A percentile compares a stretch with the other conserved stretches of the same genome.
Conservation (phyloP, 2,797 vertebrate genomes). For the Siniperca scherzeri region DNA sequence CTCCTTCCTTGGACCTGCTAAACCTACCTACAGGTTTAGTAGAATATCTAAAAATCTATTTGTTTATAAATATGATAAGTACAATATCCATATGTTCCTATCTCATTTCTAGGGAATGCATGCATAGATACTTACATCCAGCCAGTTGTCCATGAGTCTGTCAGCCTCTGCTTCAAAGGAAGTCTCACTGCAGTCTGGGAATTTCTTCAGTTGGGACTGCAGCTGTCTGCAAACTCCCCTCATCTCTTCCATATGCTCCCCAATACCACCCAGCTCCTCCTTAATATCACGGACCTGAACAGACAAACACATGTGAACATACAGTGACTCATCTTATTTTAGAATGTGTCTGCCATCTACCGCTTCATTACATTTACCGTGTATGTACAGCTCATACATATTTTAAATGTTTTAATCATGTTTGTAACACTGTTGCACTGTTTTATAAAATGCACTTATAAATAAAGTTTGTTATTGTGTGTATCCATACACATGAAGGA, state of each 20-base stretch:
- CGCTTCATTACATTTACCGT: neutral
- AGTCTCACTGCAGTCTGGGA: slow-evolving; percentile 90
- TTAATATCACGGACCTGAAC: slow-evolving; percentile 89
- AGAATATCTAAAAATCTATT: neutral
- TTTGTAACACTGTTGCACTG: neutral
- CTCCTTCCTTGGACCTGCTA: accelerated
- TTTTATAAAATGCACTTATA: neutral
- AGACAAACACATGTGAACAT: slow-evolving; percentile 1
- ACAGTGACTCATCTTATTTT: neutral
- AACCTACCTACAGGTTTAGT: neutral
- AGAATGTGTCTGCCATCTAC: slow-evolving; percentile 28
- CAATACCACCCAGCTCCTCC: slow-evolving; percentile 87
- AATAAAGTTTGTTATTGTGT: neutral
- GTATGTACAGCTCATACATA: too few species aligned
- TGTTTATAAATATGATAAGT: neutral
- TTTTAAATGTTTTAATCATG: too few species aligned
- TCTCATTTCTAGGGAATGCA: neutral
- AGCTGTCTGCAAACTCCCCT: slow-evolving; percentile 91
- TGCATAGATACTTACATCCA: slow-evolving; percentile 89
- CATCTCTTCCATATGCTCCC: slow-evolving; percentile 90
- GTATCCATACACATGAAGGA: neutral
- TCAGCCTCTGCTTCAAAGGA: slow-evolving; percentile 93
- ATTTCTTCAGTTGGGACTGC: slow-evolving; percentile 92
- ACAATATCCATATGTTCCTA: neutral
- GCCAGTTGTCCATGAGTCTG: slow-evolving; percentile 93